A percentile compares a stretch with the other conserved stretches of the same genome.
Conservation (phyloP, 2,797 vertebrate species). For the Loriculus beryllinus region DNA sequence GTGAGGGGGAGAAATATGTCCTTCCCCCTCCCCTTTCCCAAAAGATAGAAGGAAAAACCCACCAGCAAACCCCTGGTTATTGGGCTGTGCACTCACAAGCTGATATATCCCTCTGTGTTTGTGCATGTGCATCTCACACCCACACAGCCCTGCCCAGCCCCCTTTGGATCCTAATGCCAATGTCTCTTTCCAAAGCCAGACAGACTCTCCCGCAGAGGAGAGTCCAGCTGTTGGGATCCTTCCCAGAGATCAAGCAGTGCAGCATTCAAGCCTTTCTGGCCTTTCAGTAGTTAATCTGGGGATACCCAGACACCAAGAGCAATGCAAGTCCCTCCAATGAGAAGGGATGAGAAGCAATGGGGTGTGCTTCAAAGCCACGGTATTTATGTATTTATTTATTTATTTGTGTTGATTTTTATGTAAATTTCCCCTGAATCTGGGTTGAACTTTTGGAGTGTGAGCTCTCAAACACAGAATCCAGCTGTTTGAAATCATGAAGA, state of each 20-base stretch:
- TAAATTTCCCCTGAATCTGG: background rate
- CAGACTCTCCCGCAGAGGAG: background rate
- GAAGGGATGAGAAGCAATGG: background rate
- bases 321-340: background rate
- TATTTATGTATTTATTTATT: background rate
- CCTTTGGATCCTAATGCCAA: background rate
- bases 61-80: background rate
- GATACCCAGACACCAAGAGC: background rate
- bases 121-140: background rate
- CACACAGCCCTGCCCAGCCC: background rate
- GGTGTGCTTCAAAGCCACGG: background rate
- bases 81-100: background rate
- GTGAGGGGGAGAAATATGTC: background rate
- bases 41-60: background rate
- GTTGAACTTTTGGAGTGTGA: background rate
- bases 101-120: background rate
- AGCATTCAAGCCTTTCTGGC: slow-evolving; percentile 4
- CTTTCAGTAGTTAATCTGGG: slow-evolving; percentile 25
- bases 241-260: slow-evolving; percentile 43
- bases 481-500: background rate
- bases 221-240: slow-evolving; percentile 38
- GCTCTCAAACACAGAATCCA: slow-evolving; percentile 22
- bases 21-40: background rate
- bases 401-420: slow-evolving; percentile 15
- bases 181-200: slow-evolving; percentile 31